phyloP scores from a whole-genome alignment of 1,140 invertebrate genomes.

The Melanaphis sacchari region DNA sequence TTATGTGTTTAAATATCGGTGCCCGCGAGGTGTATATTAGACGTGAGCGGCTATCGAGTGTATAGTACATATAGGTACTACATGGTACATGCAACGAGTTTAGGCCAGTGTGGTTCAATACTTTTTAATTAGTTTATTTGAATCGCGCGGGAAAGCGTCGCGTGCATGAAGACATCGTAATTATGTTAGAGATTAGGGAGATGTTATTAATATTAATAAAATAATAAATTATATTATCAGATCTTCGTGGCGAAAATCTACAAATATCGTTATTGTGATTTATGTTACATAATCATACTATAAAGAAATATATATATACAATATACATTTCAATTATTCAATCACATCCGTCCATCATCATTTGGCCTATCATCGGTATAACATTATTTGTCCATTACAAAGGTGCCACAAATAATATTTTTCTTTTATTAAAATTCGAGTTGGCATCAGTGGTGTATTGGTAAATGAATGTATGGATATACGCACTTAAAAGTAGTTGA shows the following conservation, averaged over 20 bases:
- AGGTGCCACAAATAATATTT: too few species aligned
- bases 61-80: neutral
- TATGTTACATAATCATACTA: neutral
- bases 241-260: neutral
- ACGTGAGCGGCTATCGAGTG: neutral
- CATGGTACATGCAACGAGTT: neutral
- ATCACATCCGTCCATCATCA: neutral
- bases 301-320: neutral
- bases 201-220: neutral
- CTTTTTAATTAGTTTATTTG: constrained; percentile 5
- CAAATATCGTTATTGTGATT: neutral
- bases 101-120: neutral
- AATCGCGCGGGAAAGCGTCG: neutral
- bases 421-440: too few species aligned
- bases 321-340: neutral
- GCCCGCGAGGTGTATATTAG: neutral
- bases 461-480: too few species aligned
- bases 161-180: neutral
- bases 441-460: too few species aligned
- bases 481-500: too few species aligned
- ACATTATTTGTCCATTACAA: neutral
- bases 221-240: neutral
- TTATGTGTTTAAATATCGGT: constrained; percentile 15
- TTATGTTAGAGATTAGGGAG: neutral
- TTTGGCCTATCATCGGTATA: neutral